Percentiles rank a stretch among this genome's conserved stretches.
These are phyloP conservation scores for Illadopsis cleaveri DNA, from an alignment of 2,113 vertebrate genomes.

Conservation along the genomic window DNA sequence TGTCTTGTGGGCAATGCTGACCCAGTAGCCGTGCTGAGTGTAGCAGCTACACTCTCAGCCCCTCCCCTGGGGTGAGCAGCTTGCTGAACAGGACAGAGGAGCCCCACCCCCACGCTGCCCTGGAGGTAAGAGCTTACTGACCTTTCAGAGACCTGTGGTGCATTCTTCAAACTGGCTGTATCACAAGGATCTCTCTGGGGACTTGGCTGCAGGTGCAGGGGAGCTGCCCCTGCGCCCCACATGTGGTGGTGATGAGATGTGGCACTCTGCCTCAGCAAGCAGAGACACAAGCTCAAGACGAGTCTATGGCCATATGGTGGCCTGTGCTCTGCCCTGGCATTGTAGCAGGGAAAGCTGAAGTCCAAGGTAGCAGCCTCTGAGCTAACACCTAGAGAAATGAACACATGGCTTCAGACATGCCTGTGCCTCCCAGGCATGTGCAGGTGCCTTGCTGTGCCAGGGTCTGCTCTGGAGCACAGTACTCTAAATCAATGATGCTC, in stretches of 20 bases:
- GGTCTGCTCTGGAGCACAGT: neutral
- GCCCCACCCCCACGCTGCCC: accelerated
- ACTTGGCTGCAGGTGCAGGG: neutral
- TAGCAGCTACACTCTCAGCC: neutral
- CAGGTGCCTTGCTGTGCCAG: neutral
- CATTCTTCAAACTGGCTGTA: neutral
- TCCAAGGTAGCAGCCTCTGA: neutral
- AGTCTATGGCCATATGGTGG: neutral
- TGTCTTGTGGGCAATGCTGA: neutral
- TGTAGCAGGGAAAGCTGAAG: neutral
- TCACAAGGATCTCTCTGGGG: neutral
- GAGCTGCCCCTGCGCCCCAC: accelerated
- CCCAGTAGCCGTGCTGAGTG: neutral
- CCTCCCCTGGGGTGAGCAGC: neutral
- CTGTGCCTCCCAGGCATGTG: accelerated
- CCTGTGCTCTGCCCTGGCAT: accelerated
- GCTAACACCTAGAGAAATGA: neutral
- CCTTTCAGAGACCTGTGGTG: neutral
- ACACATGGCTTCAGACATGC: neutral
- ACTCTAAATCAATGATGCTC: neutral
- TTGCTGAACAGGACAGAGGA: neutral
- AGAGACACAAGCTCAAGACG: neutral
- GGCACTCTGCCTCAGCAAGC: neutral
- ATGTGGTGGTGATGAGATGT: accelerated
- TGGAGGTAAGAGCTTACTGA: neutral